Base-by-base conservation (phyloP, 2,888 invertebrate species). In the Mechanitis mazaeus region DNA sequence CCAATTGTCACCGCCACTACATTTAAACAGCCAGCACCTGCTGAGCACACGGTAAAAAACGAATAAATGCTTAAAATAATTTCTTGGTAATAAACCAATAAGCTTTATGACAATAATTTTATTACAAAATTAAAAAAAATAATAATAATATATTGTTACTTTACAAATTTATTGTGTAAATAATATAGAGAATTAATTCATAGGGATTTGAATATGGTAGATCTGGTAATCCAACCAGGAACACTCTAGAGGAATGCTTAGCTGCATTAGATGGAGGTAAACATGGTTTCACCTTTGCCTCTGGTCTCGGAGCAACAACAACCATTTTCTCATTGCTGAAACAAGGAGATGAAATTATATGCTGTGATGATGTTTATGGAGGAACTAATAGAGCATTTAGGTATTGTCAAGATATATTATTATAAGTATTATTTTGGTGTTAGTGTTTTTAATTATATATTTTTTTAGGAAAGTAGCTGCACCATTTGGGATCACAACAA, bases 291-390 rank as follows among this genome's bases (percentile, higher is more conserved):
- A 87, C 93, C 54, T 99, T 96, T 87, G 91, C 98, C 0, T 98
- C 98, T 5, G 99, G 99, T 2, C 90, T 99, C 55, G 98, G 97
- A 12, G 94, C 97, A 1, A 94, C 94, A 1, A 94, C 95, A 0
- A 93, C 94, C 3, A 80, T 98, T 11, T 85, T 94, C 6, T 92
- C 95, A 46, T 85, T 98, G 71, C 88, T 99, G 7, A 93, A 92
- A 68, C 74, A 90, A 64, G 99, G 98, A 0, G 99, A 99, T 79
- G 98, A 99, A 77, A 91, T 99, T 11, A 83, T 99, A 54, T 94
- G 95, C 73, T 94, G 95, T 64, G 97, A 98, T 81, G 99, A 99
- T 84, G 92, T 98, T 3, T 99, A 99, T 77, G 99, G 99, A 59
- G 99, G 98, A 33, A 97, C 97, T 0, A 95, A 95, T 76, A 92